phyloP scores from a whole-genome alignment of 2,113 vertebrate genomes.

The Odocoileus virginianus region DNA sequence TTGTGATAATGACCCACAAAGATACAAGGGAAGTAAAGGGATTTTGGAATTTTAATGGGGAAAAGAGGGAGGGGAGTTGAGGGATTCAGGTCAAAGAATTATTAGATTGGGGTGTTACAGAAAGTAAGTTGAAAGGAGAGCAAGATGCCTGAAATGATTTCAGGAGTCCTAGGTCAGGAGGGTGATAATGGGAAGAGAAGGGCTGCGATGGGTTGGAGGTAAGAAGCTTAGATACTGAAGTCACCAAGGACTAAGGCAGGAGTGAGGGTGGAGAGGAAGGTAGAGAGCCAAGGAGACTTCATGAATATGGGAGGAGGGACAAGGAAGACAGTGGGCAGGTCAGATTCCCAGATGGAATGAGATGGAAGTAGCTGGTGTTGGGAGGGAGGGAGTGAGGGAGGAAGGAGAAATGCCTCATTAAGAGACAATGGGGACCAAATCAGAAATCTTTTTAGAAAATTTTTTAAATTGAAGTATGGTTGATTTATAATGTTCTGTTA shows the following conservation, averaged over 20 bases:
- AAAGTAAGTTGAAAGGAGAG: not conserved
- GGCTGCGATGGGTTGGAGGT: not conserved
- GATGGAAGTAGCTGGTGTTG: not conserved
- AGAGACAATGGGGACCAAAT: not conserved
- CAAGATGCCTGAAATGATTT: not conserved
- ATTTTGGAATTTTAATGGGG: not conserved
- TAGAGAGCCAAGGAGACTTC: not conserved
- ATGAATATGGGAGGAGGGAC: not conserved
- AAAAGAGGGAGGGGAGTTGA: not conserved
- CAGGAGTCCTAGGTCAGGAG: not conserved
- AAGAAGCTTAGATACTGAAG: not conserved
- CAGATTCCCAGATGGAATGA: not conserved
- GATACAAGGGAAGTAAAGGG: no score
- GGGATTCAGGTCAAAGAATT: not conserved
- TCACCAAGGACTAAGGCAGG: not conserved
- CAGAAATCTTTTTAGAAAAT: not conserved
- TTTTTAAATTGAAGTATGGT: not conserved
- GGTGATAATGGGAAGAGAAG: no score
- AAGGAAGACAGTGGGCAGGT: not conserved
- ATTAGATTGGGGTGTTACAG: not conserved
- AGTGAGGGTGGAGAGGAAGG: not conserved
- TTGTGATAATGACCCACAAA: not conserved
- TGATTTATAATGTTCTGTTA: not conserved
- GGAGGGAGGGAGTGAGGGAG: not conserved
- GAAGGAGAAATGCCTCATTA: not conserved